phyloP scores from a whole-genome alignment of 2,888 invertebrate species.

The Ischnura elegans region DNA sequence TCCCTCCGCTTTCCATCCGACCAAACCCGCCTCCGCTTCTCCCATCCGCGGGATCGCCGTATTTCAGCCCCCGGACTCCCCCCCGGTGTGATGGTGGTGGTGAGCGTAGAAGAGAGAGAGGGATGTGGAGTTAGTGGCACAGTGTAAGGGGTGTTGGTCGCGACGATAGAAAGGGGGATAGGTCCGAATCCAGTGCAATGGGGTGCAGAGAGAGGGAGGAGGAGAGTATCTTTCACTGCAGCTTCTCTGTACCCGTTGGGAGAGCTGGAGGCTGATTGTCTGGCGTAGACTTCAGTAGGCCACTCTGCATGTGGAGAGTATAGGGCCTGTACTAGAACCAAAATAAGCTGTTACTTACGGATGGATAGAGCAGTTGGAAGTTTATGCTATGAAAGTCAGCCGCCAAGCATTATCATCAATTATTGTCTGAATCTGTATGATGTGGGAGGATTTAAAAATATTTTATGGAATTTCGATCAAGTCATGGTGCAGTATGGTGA shows the following conservation, averaged over 20 bases:
- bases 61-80: not conserved
- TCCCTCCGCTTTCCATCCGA: not conserved
- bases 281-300: constrained; percentile 26
- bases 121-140: not conserved
- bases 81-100: not conserved
- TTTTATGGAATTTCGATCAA: too few relatives aligned
- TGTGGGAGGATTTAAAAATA: too few relatives aligned
- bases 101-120: not conserved
- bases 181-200: constrained; percentile 26
- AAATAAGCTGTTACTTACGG: too few relatives aligned
- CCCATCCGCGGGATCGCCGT: not conserved
- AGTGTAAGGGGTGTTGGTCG: not conserved
- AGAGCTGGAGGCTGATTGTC: constrained; percentile 7
- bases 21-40: not conserved
- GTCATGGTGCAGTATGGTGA: too few relatives aligned
- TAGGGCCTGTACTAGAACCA: too few relatives aligned
- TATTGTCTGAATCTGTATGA: too few relatives aligned
- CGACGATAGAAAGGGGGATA: not conserved
- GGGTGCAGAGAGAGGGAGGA: not conserved
- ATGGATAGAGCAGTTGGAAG: too few relatives aligned
- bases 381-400: too few relatives aligned
- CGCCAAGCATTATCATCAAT: too few relatives aligned
- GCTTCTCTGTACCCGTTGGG: not conserved
- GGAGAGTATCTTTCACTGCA: constrained; percentile 13
- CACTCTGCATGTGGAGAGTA: too few relatives aligned